Evolutionary conservation across 2,888 invertebrate species (phyloP).

Genomic region (Ceratothoa steindachneri): DNA sequence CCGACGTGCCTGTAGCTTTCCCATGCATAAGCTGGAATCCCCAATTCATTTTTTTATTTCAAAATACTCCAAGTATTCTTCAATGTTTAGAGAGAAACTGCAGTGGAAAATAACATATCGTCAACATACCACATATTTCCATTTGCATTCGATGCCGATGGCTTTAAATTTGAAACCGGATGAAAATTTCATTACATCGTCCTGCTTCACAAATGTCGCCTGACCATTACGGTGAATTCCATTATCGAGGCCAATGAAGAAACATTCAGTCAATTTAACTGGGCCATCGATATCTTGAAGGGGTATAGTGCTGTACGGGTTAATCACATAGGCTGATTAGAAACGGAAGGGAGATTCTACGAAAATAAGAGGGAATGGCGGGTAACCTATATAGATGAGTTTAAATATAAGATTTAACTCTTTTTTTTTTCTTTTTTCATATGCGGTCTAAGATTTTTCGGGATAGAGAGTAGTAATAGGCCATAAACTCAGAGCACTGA

Average conservation of each 20-base stretch:
- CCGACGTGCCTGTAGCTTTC: background rate
- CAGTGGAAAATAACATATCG: no score
- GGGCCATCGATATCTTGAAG: background rate
- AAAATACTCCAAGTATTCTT: no score
- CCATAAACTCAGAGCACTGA: no score
- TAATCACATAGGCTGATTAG: background rate
- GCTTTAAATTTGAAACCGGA: background rate
- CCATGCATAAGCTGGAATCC: constrained; percentile 1
- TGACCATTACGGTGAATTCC: background rate
- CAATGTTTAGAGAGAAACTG: no score
- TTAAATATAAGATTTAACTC: no score
- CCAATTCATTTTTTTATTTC: background rate
- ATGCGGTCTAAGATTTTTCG: background rate
- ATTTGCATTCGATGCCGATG: background rate
- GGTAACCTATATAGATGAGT: no score
- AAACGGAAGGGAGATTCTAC: background rate
- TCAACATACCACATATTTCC: background rate
- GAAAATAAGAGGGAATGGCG: no score
- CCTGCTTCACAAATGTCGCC: background rate
- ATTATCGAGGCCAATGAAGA: background rate
- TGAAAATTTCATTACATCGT: background rate
- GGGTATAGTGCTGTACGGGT: background rate
- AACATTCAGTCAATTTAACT: background rate
- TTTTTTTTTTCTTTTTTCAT: background rate
- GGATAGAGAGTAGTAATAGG: background rate